phyloP scores from a whole-genome alignment of 2,797 vertebrate species.

The Lepus oiostolus region DNA sequence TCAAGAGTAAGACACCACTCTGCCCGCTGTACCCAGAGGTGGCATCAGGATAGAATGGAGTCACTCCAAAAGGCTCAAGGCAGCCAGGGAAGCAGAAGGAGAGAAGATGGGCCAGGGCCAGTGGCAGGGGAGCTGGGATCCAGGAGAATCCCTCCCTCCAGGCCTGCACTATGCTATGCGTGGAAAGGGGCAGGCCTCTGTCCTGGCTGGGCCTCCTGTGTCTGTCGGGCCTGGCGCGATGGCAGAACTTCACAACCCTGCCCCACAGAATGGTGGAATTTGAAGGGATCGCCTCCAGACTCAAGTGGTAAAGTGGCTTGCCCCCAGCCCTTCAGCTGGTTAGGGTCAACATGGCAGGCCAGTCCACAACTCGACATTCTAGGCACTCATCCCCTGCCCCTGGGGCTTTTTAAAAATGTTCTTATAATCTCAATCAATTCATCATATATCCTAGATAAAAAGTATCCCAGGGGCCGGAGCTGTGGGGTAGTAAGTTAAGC shows the following conservation, averaged over 20 bases:
- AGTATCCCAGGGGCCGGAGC: background rate
- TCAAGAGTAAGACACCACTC: background rate
- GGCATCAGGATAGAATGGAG: background rate
- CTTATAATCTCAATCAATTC: background rate
- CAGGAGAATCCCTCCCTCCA: background rate
- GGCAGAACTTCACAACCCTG: background rate
- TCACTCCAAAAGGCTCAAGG: background rate
- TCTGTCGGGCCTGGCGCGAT: background rate
- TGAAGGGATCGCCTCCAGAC: background rate
- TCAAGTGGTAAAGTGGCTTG: background rate
- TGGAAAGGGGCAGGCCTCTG: background rate
- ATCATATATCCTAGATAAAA: background rate
- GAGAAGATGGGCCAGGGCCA: background rate
- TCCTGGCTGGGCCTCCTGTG: background rate
- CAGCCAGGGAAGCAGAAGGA: background rate
- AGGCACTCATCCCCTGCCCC: background rate
- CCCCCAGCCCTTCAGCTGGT: background rate
- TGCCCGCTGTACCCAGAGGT: background rate
- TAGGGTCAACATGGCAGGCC: background rate
- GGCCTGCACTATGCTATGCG: background rate
- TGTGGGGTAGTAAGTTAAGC: too few species aligned
- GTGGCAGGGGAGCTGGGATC: background rate
- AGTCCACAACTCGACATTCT: background rate
- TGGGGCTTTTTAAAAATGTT: background rate
- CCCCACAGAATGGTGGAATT: background rate